A percentile compares a stretch with the other conserved stretches of the same genome.
phyloP scores from a whole-genome alignment of 2,113 vertebrate genomes.

The Cygnus buccinator region DNA sequence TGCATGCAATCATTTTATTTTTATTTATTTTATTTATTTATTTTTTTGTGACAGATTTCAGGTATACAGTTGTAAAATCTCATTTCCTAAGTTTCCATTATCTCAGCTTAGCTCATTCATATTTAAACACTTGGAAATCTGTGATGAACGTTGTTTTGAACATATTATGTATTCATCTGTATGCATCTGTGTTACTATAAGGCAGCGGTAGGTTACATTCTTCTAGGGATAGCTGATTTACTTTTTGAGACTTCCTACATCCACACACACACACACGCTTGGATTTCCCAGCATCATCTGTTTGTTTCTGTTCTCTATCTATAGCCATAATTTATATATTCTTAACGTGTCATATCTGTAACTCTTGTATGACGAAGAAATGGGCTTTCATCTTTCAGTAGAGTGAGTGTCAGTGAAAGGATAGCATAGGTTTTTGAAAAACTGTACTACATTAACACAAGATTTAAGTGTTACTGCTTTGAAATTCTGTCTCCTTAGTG shows the following conservation, averaged over 20 bases:
- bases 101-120: not conserved
- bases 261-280: fast-evolving
- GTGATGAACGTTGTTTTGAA: not conserved
- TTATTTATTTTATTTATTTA: no score
- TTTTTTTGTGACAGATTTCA: not conserved
- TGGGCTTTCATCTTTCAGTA: not conserved
- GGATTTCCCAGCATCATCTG: not conserved
- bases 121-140: not conserved
- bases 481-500: not conserved
- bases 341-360: not conserved
- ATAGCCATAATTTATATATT: not conserved
- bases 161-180: not conserved
- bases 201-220: not conserved
- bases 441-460: not conserved
- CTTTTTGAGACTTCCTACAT: not conserved
- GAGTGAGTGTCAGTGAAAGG: not conserved
- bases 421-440: not conserved
- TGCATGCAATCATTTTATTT: not conserved
- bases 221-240: not conserved
- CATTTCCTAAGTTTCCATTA: not conserved
- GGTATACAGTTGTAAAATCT: not conserved
- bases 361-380: not conserved
- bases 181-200: not conserved
- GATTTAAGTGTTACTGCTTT: not conserved
- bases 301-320: not conserved